Evolutionary conservation across 2,888 invertebrate species (phyloP).

Genomic region (Laothoe populi): DNA sequence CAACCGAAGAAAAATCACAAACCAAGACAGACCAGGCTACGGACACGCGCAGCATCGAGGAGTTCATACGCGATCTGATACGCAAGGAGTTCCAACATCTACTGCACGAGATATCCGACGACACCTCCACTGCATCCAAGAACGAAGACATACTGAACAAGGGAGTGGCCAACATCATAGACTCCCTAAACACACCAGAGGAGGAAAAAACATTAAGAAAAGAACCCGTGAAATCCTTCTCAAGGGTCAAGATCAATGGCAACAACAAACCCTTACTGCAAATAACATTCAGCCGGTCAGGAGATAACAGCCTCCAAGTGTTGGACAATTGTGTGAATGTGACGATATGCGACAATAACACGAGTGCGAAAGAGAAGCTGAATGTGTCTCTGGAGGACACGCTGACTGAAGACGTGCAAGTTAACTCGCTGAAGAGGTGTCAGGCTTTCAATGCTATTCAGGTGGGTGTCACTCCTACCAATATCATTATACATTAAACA

Average conservation of each 20-base stretch:
- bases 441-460: conserved; percentile 82
- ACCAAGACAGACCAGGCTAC: conserved; percentile 68
- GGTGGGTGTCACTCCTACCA: conserved; percentile 56
- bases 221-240: conserved; percentile 64
- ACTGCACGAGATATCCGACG: conserved; percentile 63
- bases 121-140: conserved; percentile 44
- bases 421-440: conserved; percentile 73
- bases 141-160: conserved; percentile 65
- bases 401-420: conserved; percentile 62
- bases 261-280: conserved; percentile 76
- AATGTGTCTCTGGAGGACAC: conserved; percentile 62
- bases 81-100: conserved; percentile 71
- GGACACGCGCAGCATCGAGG: conserved; percentile 73
- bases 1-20: conserved; percentile 44
- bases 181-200: conserved; percentile 57
- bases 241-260: conserved; percentile 74
- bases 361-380: conserved; percentile 52
- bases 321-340: conserved; percentile 76
- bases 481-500: too few relatives aligned
- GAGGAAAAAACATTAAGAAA: conserved; percentile 45
- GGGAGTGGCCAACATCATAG: conserved; percentile 68
- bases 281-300: conserved; percentile 69
- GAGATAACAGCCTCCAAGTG: conserved; percentile 74
- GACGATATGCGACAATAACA: conserved; percentile 61
- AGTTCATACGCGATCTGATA: conserved; percentile 72